These are phyloP conservation scores for Drosophila setosimentum DNA, from an alignment of 2,888 invertebrate species.

Conservation along the genomic window DNA sequence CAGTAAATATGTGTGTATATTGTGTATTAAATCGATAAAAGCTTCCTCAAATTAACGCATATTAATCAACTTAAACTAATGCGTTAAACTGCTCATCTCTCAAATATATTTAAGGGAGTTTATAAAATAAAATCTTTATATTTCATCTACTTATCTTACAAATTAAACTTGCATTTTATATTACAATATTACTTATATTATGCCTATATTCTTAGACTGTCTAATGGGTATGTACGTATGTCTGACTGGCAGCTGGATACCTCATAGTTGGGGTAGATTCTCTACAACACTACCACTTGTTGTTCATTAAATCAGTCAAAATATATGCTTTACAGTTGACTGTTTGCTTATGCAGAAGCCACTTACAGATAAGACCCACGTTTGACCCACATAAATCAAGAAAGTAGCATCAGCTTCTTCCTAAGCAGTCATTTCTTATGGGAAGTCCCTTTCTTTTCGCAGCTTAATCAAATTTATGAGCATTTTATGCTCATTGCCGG, in stretches of 20 bases:
- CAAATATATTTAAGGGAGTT: background rate
- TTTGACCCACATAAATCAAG: constrained; percentile 63
- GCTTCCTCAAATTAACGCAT: constrained; percentile 6
- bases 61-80: constrained; percentile 5
- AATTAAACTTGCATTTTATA: background rate
- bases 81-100: background rate
- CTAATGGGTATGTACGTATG: background rate
- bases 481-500: constrained; percentile 68
- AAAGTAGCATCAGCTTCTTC: constrained; percentile 1
- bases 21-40: constrained; percentile 11
- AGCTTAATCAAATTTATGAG: constrained; percentile 76
- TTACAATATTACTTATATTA: no score
- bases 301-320: constrained; percentile 7
- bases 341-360: constrained; percentile 25
- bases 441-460: constrained; percentile 24
- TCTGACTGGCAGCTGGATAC: background rate
- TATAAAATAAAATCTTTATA: background rate
- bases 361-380: constrained; percentile 14
- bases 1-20: constrained; percentile 1
- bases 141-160: background rate
- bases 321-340: background rate
- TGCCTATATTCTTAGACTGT: background rate
- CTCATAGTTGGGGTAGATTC: no score
- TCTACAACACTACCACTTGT: background rate
- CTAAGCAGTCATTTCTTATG: background rate